Base-by-base conservation (phyloP, 2,797 vertebrate species). In the Gymnothorax reevesii region DNA sequence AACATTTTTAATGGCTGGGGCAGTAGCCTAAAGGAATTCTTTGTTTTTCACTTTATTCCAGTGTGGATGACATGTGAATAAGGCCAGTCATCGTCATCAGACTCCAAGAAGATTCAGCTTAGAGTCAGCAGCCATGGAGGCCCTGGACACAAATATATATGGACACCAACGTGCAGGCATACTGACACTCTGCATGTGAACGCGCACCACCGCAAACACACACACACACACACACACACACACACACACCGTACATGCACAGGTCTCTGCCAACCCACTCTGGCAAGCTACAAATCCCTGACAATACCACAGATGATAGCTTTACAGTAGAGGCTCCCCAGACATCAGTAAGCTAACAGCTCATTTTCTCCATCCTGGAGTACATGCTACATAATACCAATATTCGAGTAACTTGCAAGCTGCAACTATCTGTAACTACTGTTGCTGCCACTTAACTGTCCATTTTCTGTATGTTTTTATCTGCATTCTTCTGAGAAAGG, bases 281-380 rank as follows among this genome's bases (percentile, higher is more conserved):
- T 94, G 95, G 95, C 95, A 95, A 95, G 94, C 93, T 95, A 96
- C 95, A 96, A 96, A 96, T 96, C 94, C 93, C 92, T 94, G 94
- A 96, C 95, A 95, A 93, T 92, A 93, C 93, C 93, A 94, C 94
- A 94, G 94, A 96, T 95, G 94, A 94, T 95, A 94, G 95, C 93
- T 95, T 95, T 95, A 94, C 93, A 95, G 91, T 91, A 89, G 89
- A 94, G 92, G 92, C 94, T 94, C 92, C 93, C 93, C 92, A 93
- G 95, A 90, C 94, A 93, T 93, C 89, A 94, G 92, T 92, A 94
- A 94, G 91, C 90, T 85, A 71, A 54, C 83, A 42, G 33, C 33
- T 42, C 33, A 42, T 54, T 69, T 20, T 13, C 64, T 55, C 42
- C 15, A 15, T 83, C 55, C 55, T 33, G 33, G 33, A 42, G 33